Percentiles rank a stretch among this genome's conserved stretches.
Evolutionary conservation across 2,113 vertebrate genomes (phyloP).

Genomic region (Alouatta palliata): DNA sequence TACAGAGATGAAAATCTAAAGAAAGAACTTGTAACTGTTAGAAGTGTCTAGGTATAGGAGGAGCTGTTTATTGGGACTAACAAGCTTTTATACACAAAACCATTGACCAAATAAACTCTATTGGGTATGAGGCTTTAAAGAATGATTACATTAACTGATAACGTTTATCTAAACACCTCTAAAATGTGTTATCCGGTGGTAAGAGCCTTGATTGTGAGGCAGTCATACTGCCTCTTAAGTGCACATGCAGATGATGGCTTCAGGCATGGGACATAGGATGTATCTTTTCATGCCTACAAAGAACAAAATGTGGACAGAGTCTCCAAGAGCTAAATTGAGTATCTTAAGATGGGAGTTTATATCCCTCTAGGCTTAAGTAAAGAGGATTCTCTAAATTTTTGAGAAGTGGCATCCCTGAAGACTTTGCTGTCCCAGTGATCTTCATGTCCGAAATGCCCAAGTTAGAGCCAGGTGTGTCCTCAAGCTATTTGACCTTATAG

Average conservation of each 20-base stretch:
- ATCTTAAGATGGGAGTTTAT: not conserved
- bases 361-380: not conserved
- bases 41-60: not conserved
- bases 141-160: not conserved
- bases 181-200: not conserved
- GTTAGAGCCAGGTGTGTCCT: not conserved
- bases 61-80: not conserved
- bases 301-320: not conserved
- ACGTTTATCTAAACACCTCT: not conserved
- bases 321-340: not conserved
- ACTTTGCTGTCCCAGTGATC: not conserved
- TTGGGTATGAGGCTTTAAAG: not conserved
- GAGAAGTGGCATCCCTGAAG: not conserved
- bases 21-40: not conserved
- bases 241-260: not conserved
- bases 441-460: not conserved
- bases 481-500: not conserved
- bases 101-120: not conserved
- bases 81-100: not conserved
- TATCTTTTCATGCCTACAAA: not conserved
- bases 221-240: not conserved
- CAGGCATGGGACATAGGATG: not conserved
- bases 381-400: not conserved
- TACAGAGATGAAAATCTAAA: slow-evolving; percentile 4
- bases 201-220: not conserved